A percentile compares a stretch with the other conserved stretches of the same genome.
Evolutionary conservation across 1,140 invertebrate species (phyloP).

Genomic region (Cyclargus thomasi): DNA sequence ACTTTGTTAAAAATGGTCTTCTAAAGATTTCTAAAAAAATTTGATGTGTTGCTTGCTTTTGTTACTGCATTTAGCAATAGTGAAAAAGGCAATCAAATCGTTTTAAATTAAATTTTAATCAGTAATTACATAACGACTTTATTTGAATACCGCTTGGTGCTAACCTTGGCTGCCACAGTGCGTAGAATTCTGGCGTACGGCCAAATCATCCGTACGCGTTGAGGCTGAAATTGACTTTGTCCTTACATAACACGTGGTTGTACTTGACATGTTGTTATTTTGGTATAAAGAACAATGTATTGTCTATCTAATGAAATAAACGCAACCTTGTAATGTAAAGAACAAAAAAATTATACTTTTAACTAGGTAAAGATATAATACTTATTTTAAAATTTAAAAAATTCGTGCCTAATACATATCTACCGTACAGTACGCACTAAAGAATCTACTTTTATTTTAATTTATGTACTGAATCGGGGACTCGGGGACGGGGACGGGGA

Average conservation of each 20-base stretch:
- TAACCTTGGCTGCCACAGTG: conserved; percentile 1
- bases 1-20: background rate
- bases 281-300: background rate
- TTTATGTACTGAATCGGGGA: no score
- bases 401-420: no score
- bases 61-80: background rate
- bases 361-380: no score
- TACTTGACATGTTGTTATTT: conserved; percentile 14
- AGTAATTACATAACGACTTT: conserved; percentile 5
- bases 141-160: background rate
- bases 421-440: no score
- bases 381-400: no score
- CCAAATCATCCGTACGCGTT: conserved; percentile 3
- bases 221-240: conserved; percentile 8
- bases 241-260: conserved; percentile 14
- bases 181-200: background rate
- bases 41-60: no score
- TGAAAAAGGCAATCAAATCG: background rate
- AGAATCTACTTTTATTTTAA: no score
- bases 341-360: background rate
- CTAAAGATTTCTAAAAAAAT: background rate
- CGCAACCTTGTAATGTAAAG: background rate
- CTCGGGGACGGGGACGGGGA: no score
- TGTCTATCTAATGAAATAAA: background rate
- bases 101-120: background rate